Percentiles rank a stretch among this genome's conserved stretches.
Conservation (phyloP, 1,140 invertebrate species). For the Berghia stephanieae region DNA sequence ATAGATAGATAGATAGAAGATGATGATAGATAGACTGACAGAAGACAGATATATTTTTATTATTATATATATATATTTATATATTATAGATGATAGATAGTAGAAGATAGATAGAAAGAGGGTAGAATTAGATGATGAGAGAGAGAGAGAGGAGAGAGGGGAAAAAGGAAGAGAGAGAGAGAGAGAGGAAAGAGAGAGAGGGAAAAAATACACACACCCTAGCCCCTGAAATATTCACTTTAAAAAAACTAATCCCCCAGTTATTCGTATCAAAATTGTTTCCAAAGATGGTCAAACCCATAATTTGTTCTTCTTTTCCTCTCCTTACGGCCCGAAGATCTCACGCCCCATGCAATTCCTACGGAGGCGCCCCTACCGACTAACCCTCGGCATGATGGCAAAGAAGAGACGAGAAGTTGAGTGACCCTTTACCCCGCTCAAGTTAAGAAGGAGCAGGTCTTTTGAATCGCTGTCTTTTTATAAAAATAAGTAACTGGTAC, state of each 20-base stretch:
- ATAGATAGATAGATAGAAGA: not conserved
- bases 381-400: constrained; percentile 50
- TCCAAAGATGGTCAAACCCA: constrained; percentile 45
- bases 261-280: not conserved
- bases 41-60: not conserved
- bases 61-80: not conserved
- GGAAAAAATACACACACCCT: not conserved
- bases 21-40: not conserved
- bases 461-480: constrained; percentile 69
- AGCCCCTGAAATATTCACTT: not conserved
- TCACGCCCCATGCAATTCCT: constrained; percentile 67
- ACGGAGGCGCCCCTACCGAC: constrained; percentile 66
- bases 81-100: not conserved
- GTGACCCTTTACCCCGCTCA: constrained; percentile 68
- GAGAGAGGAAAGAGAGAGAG: no score
- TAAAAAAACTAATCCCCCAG: constrained; percentile 25
- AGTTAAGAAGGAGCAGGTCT: constrained; percentile 68
- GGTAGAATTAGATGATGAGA: not conserved
- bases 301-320: constrained; percentile 37
- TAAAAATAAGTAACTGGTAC: constrained; percentile 68
- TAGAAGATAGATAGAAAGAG: not conserved
- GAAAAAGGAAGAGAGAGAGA: no score
- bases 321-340: constrained; percentile 65
- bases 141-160: no score
- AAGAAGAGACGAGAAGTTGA: constrained; percentile 39